Percentiles rank a stretch among this genome's conserved stretches.
Evolutionary conservation across 1,140 invertebrate genomes (phyloP).

Genomic region (Neodiprion pinetum): DNA sequence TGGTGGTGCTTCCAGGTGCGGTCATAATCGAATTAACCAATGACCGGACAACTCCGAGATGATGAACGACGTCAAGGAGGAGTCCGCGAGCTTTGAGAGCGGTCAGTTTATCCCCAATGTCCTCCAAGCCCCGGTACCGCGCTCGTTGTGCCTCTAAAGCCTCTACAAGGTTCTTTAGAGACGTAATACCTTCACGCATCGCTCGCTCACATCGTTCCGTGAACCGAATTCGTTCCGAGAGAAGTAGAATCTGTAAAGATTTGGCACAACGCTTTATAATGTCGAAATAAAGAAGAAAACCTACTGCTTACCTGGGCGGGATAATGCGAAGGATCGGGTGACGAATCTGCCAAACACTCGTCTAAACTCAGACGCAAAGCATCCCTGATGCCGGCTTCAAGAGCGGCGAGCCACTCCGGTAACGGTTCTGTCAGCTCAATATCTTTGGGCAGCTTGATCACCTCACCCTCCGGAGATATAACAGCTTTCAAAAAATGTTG

Average conservation of each 20-base stretch:
- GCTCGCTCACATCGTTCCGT: slow-evolving; percentile 54
- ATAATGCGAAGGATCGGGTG: slow-evolving; percentile 49
- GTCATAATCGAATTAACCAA: slow-evolving; percentile 67
- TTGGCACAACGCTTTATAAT: slow-evolving; percentile 9
- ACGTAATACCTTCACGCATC: slow-evolving; percentile 40
- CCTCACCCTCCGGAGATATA: slow-evolving; percentile 83
- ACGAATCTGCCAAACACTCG: slow-evolving; percentile 48
- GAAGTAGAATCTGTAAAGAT: slow-evolving; percentile 47
- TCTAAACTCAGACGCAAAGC: slow-evolving; percentile 47
- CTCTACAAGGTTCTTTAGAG: slow-evolving; percentile 50
- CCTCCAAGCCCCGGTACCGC: slow-evolving; percentile 50
- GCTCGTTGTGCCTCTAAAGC: slow-evolving; percentile 52
- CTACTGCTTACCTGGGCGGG: slow-evolving; percentile 47
- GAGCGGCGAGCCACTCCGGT: slow-evolving; percentile 48
- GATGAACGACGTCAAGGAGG: slow-evolving; percentile 94
- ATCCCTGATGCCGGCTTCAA: slow-evolving; percentile 50
- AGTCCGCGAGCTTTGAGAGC: slow-evolving; percentile 67
- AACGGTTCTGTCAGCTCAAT: slow-evolving; percentile 66
- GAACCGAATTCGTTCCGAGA: slow-evolving; percentile 53
- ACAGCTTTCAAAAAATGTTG: slow-evolving; percentile 70
- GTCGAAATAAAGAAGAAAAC: no score
- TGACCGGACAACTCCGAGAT: slow-evolving; percentile 81
- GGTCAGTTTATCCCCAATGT: slow-evolving; percentile 60
- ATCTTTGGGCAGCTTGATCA: slow-evolving; percentile 76
- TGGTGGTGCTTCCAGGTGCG: slow-evolving; percentile 38